These are phyloP conservation scores for Syrista parreyssii DNA, from an alignment of 2,888 invertebrate species.

Conservation along the genomic window DNA sequence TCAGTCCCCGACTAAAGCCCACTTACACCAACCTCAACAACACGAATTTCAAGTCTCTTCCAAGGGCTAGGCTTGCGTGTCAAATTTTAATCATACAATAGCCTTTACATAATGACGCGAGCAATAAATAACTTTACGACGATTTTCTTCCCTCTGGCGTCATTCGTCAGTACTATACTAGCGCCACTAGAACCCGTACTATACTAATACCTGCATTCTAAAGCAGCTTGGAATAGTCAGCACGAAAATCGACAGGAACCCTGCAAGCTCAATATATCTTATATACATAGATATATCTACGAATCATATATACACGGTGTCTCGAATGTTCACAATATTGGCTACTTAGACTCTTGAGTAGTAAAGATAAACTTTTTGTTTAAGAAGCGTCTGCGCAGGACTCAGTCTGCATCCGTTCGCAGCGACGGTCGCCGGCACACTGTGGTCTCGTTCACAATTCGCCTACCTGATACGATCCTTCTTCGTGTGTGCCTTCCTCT, in stretches of 20 bases:
- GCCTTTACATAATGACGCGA: neutral
- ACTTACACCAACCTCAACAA: neutral
- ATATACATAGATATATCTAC: neutral
- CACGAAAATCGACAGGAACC: neutral
- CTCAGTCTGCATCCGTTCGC: slow-evolving; percentile 33
- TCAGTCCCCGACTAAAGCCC: neutral
- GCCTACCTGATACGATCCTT: neutral
- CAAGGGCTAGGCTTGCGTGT: neutral
- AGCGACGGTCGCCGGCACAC: slow-evolving; percentile 43
- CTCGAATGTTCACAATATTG: neutral
- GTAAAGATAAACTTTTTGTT: neutral
- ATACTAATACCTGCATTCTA: neutral
- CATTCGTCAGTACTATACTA: neutral
- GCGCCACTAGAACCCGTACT: neutral
- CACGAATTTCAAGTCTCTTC: neutral
- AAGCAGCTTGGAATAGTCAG: neutral
- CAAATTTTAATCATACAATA: neutral
- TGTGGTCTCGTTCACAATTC: slow-evolving; percentile 27
- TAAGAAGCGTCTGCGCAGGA: neutral
- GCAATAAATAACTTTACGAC: neutral
- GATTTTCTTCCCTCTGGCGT: neutral
- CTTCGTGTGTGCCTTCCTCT: neutral
- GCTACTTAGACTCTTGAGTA: neutral
- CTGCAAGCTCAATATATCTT: neutral
- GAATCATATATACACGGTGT: neutral